These are phyloP conservation scores for Montipora cactus DNA, from an alignment of 64 coral and sea anemone species.

Conservation along the genomic window DNA sequence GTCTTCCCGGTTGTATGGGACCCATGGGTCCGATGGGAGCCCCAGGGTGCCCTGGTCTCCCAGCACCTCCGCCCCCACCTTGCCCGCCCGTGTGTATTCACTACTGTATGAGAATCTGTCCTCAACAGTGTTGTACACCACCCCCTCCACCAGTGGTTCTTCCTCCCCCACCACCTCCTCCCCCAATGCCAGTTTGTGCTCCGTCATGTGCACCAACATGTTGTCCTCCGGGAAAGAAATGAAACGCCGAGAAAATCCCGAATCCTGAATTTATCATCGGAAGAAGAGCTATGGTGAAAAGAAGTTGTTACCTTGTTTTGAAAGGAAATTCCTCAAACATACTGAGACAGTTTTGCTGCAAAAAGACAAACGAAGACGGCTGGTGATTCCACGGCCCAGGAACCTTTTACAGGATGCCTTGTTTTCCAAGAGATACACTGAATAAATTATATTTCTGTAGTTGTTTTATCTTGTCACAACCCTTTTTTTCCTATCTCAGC, in stretches of 20 bases:
- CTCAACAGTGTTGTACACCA: slow-evolving; percentile 73
- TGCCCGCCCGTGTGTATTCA: slow-evolving; percentile 98
- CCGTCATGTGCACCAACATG: slow-evolving; percentile 63
- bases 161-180: slow-evolving; percentile 64
- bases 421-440: background rate
- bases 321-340: background rate
- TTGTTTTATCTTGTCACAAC: background rate
- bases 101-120: slow-evolving; percentile 96
- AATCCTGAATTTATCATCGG: background rate
- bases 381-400: background rate
- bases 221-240: slow-evolving; percentile 25
- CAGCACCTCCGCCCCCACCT: slow-evolving; percentile 75
- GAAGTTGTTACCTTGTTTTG: background rate
- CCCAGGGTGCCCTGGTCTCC: slow-evolving; percentile 80
- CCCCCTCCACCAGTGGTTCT: slow-evolving; percentile 65
- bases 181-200: slow-evolving; percentile 76
- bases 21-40: slow-evolving; percentile 73
- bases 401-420: background rate
- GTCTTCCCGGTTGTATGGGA: slow-evolving; percentile 61
- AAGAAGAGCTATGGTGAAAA: background rate
- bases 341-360: background rate
- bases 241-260: background rate
- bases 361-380: background rate
- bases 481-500: too few relatives aligned
- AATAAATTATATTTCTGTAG: background rate